Evolutionary conservation across 2,113 vertebrate genomes (phyloP), one percentile per base, ranked within the genome.

Genomic region (Sinocyclocheilus anophthalmus): DNA sequence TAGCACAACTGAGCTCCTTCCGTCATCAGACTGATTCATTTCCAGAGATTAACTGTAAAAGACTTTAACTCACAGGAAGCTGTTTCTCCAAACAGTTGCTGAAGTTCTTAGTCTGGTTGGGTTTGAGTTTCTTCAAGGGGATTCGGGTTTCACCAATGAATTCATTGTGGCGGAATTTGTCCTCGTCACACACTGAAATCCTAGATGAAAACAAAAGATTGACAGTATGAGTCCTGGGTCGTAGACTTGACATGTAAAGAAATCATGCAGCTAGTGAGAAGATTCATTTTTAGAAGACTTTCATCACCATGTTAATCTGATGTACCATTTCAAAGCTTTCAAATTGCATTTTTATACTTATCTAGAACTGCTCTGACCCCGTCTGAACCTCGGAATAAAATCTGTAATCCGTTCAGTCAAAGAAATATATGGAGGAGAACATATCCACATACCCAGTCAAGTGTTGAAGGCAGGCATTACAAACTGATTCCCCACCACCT

Each of bases 61-160:
- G 33, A 80, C 9, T 3, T 7, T 26, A 37, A 95, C 98, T 97
- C 90, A 99, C 98, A 84, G 98, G 98, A 73, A 99, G 93, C 93
- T 99, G 98, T 90, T 99, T 99, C 94, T 99, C 98, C 95, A 99
- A 95, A 93, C 98, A 99, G 95, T 99, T 99, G 94, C 95, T 98
- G 94, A 99, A 99, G 61, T 97, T 98, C 94, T 99, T 99, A 87
- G 96, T 97, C 94, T 99, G 98, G 94, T 99, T 99, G 88, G 98
- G 96, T 42, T 99, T 99, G 84, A 99, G 95, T 85, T 98, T 99
- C 91, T 99, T 99, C 78, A 99, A 93, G 0, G 98, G 98, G 91
- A 99, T 99, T 0, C 98, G 92, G 0, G 98, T 99, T 93, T 99
- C 98, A 22, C 98, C 98, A 0, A 99, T 99, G 92, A 99, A 99